A percentile compares a stretch with the other conserved stretches of the same genome.
phyloP scores from a whole-genome alignment of 2,888 invertebrate genomes.

The Fragum whitleyi region DNA sequence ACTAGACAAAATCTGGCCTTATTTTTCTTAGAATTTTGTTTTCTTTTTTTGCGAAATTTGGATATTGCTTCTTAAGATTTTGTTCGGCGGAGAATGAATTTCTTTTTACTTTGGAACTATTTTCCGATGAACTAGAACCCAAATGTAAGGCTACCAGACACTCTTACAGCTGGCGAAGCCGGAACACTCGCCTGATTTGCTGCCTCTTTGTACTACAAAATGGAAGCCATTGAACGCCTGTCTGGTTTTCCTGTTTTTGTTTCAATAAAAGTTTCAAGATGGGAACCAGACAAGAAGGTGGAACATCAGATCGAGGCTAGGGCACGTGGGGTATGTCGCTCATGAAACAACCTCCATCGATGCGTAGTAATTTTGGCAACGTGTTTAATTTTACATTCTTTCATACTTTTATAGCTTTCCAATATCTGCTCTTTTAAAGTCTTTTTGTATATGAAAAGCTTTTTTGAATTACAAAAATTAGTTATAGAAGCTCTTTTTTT shows the following conservation, averaged over 20 bases:
- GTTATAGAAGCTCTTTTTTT: too few relatives aligned
- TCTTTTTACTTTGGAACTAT: too few relatives aligned
- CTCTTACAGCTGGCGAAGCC: constrained; percentile 5
- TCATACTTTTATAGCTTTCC: too few relatives aligned
- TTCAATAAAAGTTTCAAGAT: constrained; percentile 5
- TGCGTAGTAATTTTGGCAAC: not conserved
- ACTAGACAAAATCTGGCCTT: too few relatives aligned
- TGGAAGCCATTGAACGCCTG: constrained; percentile 22
- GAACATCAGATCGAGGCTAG: constrained; percentile 20
- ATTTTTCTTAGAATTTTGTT: too few relatives aligned
- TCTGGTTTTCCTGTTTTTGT: constrained; percentile 30
- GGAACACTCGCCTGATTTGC: constrained; percentile 23
- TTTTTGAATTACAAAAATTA: too few relatives aligned
- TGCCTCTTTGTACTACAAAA: constrained; percentile 32
- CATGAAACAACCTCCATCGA: constrained; percentile 27
- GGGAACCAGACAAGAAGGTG: not conserved
- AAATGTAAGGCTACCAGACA: not conserved
- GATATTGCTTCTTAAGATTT: too few relatives aligned
- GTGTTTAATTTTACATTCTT: not conserved
- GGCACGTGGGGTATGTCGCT: constrained; percentile 28
- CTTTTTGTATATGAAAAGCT: too few relatives aligned
- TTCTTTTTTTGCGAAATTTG: too few relatives aligned
- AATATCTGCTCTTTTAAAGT: too few relatives aligned
- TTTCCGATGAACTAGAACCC: too few relatives aligned
- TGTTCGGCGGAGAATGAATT: too few relatives aligned